Conservation (phyloP, 2,888 invertebrate species). For the Brachyptera putata region DNA sequence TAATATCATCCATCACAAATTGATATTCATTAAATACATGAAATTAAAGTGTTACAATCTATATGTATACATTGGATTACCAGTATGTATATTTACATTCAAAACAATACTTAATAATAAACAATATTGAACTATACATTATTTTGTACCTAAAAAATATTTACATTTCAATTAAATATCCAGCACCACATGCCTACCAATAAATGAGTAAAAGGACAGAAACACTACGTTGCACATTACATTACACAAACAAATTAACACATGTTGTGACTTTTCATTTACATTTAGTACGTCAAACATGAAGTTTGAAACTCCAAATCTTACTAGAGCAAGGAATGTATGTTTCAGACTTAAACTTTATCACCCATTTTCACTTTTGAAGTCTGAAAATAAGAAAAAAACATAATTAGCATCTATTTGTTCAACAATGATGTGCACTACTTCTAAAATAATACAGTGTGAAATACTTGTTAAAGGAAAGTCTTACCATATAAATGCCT, state of each 20-base stretch:
- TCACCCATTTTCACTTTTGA: slow-evolving; percentile 77
- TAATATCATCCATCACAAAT: no score
- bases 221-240: not conserved
- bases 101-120: no score
- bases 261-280: not conserved
- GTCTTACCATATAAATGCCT: slow-evolving; percentile 83
- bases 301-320: slow-evolving; percentile 6
- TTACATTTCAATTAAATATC: slow-evolving; percentile 17
- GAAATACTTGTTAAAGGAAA: not conserved
- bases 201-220: no score
- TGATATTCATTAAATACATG: no score
- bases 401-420: not conserved
- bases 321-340: slow-evolving; percentile 8
- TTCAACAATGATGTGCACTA: not conserved
- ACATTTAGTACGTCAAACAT: no score
- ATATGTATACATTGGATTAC: no score
- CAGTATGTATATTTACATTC: no score
- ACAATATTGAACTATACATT: no score
- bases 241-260: not conserved
- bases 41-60: no score
- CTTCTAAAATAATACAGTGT: not conserved
- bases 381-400: slow-evolving; percentile 42
- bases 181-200: slow-evolving; percentile 7
- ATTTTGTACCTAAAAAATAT: slow-evolving; percentile 3
- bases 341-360: slow-evolving; percentile 45